Percentiles rank a stretch among this genome's conserved stretches.
phyloP scores from a whole-genome alignment of 2,113 vertebrate species.

The Phrynosoma blainvillii region DNA sequence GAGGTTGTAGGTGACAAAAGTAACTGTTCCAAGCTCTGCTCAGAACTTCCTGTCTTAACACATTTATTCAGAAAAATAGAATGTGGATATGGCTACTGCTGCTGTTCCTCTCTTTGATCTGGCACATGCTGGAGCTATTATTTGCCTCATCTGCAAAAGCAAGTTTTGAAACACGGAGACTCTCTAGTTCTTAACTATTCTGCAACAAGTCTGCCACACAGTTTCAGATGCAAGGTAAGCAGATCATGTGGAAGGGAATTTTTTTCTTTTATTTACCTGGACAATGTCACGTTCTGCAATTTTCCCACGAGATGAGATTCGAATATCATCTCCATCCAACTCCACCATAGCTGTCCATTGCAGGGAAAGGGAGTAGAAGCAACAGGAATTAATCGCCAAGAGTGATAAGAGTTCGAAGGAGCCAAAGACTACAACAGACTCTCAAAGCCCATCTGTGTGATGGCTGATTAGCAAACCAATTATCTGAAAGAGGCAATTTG shows the following conservation, averaged over 20 bases:
- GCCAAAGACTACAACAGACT: neutral
- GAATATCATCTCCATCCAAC: conserved; percentile 91
- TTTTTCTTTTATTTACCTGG: conserved; percentile 80
- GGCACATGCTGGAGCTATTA: no score
- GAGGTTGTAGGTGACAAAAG: neutral
- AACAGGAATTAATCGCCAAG: neutral
- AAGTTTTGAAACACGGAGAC: neutral
- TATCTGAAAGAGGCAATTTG: neutral
- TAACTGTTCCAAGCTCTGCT: neutral
- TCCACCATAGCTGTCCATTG: conserved; percentile 89
- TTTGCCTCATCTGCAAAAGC: neutral
- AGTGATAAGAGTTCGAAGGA: neutral
- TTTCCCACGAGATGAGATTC: conserved; percentile 91
- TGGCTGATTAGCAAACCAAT: neutral
- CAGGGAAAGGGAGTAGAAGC: neutral
- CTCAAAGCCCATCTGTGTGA: neutral
- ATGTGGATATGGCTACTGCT: neutral
- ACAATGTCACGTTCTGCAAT: conserved; percentile 93
- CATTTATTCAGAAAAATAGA: no score
- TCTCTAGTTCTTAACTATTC: neutral
- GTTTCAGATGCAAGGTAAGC: neutral
- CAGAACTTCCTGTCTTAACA: neutral
- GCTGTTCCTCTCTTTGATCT: neutral
- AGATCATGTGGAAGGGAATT: neutral
- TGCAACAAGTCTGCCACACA: neutral